These are phyloP conservation scores for Diplosoma virens DNA, from an alignment of 23 tunicate genomes.

Conservation along the genomic window DNA sequence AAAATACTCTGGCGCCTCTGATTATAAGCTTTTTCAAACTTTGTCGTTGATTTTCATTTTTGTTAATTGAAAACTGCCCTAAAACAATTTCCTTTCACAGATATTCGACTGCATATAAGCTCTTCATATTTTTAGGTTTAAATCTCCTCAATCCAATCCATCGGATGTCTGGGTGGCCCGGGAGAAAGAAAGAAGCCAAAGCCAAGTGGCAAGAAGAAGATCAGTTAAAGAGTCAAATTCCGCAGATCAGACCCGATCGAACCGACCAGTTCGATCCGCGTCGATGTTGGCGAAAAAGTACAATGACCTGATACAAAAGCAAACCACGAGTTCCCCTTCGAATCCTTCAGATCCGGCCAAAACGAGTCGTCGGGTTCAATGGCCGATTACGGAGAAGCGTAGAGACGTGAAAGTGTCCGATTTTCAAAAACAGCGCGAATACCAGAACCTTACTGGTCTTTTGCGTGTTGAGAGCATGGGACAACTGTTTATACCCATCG, in stretches of 20 bases:
- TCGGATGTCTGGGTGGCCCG: constrained; percentile 17
- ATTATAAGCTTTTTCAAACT: too few species aligned
- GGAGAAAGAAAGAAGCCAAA: background rate
- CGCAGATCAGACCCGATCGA: background rate
- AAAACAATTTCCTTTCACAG: too few species aligned
- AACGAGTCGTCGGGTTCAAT: background rate
- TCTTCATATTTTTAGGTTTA: background rate
- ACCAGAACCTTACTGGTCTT: constrained; percentile 49
- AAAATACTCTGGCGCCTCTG: too few species aligned
- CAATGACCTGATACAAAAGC: constrained; percentile 4
- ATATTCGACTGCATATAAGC: too few species aligned
- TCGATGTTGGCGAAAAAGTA: background rate
- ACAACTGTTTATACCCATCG: background rate
- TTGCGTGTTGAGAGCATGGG: constrained; percentile 9
- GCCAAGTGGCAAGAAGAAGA: background rate
- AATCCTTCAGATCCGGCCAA: background rate
- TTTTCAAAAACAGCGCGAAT: constrained; percentile 52
- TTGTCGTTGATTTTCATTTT: too few species aligned
- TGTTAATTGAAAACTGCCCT: too few species aligned
- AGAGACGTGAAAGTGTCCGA: constrained; percentile 18
- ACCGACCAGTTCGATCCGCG: background rate
- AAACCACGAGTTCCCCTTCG: background rate
- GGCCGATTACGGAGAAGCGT: background rate
- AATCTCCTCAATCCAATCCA: constrained; percentile 4
- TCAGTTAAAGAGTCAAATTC: background rate